Evolutionary conservation across 2,113 vertebrate genomes (phyloP), one percentile per base, ranked within the genome.

Genomic region (Willisornis vidua): DNA sequence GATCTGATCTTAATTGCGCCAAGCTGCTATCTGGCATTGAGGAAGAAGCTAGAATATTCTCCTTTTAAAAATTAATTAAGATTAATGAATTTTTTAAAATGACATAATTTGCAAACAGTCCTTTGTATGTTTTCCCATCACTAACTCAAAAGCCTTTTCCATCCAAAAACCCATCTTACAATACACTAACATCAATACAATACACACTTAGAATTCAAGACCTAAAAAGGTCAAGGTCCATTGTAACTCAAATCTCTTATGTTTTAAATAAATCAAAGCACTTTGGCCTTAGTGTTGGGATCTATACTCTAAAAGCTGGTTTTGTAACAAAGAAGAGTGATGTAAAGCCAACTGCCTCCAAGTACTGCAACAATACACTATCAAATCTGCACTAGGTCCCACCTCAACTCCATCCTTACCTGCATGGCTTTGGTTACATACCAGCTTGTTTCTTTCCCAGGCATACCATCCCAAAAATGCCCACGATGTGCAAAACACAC

Each of bases 1-100:
- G 94, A 74, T 97, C 95, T 70, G 92, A 91, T 71, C 85, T 98
- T 76, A 81, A 57, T 90, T 97, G 96, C 85, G 83, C 85, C 54
- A 97, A 41, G 49, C 74, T 96, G 41, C 74, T 91, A 35, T 94
- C 94, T 67, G 88, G 74, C 14, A 72, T 67, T 28, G 93, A 94
- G 43, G 90, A 49, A 75, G 59, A 88, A 92, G 29, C 35, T 59
- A 57, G 12, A 39, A 81, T 52, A 88, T 83, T 97, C 78, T 96
- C 96, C 90, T 97, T 98, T 82, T 79, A 77, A 89, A 97, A 97
- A 94, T 62, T 5, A 97, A 94, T 62, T 5, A 87, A 29, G 26
- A 35, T 3, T 3, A 67, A 85, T 39, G 75, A 37, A 49, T 54
- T 28, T 28, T 8, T 19, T n/a, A 24, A 10, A 35, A 55, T 22